Percentiles rank a stretch among this genome's conserved stretches.
Evolutionary conservation across 2,888 invertebrate genomes (phyloP).

Genomic region (Leptinotarsa tumamoca): DNA sequence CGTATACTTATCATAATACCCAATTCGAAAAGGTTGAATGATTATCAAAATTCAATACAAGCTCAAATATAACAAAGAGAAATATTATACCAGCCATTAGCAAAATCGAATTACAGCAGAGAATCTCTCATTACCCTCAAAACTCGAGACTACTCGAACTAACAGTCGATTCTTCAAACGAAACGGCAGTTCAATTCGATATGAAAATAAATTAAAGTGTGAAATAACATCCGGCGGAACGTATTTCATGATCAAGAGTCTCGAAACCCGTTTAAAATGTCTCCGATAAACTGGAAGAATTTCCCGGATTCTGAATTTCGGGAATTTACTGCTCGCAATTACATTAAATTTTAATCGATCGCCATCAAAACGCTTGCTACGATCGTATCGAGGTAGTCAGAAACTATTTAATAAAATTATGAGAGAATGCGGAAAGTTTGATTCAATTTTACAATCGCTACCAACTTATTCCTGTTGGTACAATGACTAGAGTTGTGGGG

Average conservation of each 20-base stretch:
- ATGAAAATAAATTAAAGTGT: conserved; percentile 26
- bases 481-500: too few relatives aligned
- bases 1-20: too few relatives aligned
- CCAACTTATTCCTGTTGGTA: too few relatives aligned
- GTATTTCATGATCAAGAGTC: conserved; percentile 16
- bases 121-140: not conserved
- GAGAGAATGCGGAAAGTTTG: not conserved
- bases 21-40: too few relatives aligned
- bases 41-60: too few relatives aligned
- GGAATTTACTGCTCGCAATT: conserved; percentile 19
- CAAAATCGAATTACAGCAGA: not conserved
- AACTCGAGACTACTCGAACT: not conserved
- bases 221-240: conserved; percentile 23
- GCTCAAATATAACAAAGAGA: too few relatives aligned
- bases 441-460: too few relatives aligned
- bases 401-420: not conserved
- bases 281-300: conserved; percentile 22
- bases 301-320: conserved; percentile 15
- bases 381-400: not conserved
- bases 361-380: conserved; percentile 1
- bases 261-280: conserved; percentile 18
- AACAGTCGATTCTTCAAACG: conserved; percentile 15
- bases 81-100: too few relatives aligned
- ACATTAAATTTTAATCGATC: conserved; percentile 16
- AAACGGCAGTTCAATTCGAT: conserved; percentile 17